Conservation (phyloP, 1,140 invertebrate species). For the Lepidurus couesii region DNA sequence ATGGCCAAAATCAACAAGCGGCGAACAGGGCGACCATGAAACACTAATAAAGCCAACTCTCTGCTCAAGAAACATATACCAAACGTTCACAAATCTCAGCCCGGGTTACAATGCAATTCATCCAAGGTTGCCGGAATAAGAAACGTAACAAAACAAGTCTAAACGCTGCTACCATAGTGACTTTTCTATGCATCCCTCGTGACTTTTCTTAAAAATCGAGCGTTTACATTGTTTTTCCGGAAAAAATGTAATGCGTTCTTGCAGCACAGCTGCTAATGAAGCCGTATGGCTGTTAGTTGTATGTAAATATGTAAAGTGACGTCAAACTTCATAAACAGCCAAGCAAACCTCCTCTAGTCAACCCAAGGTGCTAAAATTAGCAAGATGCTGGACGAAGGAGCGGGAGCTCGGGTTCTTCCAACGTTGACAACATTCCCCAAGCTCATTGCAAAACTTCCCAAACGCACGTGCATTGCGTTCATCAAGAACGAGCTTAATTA, state of each 20-base stretch:
- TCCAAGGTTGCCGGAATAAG: neutral
- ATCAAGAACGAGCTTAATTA: slow-evolving; percentile 16
- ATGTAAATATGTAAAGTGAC: slow-evolving; percentile 19
- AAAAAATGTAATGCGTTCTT: neutral
- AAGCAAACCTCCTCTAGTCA: neutral
- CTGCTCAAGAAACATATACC: neutral
- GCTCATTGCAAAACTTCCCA: neutral
- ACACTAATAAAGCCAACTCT: neutral
- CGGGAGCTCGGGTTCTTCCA: neutral
- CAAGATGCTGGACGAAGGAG: neutral
- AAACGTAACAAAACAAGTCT: neutral
- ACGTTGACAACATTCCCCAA: neutral
- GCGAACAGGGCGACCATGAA: slow-evolving; percentile 3
- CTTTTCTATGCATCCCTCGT: neutral
- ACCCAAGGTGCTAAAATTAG: slow-evolving; percentile 17
- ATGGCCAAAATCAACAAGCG: slow-evolving; percentile 5
- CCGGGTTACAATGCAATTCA: slow-evolving; percentile 19
- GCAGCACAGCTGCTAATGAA: slow-evolving; percentile 14
- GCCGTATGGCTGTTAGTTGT: slow-evolving; percentile 14
- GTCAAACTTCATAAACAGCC: slow-evolving; percentile 22
- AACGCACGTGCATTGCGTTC: neutral
- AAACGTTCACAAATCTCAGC: neutral
- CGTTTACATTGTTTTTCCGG: neutral
- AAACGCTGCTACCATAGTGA: neutral
- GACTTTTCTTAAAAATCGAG: neutral